Evolutionary conservation across 2,113 vertebrate genomes (phyloP).

Genomic region (Elgaria multicarinata): DNA sequence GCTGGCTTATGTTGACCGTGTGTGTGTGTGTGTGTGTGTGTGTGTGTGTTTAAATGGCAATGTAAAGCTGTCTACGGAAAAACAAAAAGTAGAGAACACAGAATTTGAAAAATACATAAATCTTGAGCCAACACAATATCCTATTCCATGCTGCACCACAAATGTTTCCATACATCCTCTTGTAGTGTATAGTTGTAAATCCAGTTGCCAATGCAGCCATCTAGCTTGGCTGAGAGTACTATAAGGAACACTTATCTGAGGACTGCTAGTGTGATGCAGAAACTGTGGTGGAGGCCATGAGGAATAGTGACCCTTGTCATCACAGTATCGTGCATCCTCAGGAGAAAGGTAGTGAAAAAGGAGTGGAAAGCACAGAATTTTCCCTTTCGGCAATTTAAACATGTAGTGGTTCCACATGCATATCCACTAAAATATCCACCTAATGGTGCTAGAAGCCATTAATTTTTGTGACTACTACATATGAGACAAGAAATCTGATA

Average conservation of each 20-base stretch:
- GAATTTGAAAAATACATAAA: background rate
- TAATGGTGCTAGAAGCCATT: background rate
- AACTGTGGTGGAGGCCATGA: background rate
- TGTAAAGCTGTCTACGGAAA: background rate
- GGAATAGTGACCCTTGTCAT: fast-evolving
- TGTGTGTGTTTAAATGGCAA: background rate
- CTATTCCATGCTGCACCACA: background rate
- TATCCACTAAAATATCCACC: too few species aligned
- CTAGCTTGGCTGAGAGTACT: background rate
- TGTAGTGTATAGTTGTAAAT: background rate
- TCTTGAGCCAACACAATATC: background rate
- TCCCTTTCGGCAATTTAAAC: background rate
- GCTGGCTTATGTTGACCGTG: background rate
- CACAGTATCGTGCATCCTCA: background rate
- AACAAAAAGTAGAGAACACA: background rate
- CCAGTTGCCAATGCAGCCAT: background rate
- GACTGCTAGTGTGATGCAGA: background rate
- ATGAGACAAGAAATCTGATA: background rate
- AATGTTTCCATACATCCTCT: background rate
- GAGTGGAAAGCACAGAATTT: background rate
- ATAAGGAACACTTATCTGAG: background rate
- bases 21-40: background rate
- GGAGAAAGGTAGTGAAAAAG: background rate
- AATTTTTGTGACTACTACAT: background rate
- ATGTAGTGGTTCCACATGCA: background rate